phyloP scores from a whole-genome alignment of 1,140 invertebrate genomes.

The Drosophila kikkawai region DNA sequence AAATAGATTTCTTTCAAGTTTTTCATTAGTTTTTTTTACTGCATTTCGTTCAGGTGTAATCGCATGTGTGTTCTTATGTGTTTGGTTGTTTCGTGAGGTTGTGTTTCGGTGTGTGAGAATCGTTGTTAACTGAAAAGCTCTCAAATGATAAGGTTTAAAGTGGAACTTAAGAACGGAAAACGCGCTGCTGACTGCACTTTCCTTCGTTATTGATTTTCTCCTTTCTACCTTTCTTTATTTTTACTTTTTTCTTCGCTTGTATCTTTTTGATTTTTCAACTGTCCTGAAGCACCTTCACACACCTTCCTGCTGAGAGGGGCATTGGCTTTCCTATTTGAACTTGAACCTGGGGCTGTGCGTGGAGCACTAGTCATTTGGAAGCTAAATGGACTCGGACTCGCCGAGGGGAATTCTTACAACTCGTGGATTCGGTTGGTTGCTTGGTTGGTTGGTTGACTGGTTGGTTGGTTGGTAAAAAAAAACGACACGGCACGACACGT shows the following conservation, averaged over 20 bases:
- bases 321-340: slow-evolving; percentile 42
- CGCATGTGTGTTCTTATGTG: slow-evolving; percentile 41
- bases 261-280: slow-evolving; percentile 14
- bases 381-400: slow-evolving; percentile 35
- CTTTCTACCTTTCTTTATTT: slow-evolving; percentile 9
- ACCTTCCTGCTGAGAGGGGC: slow-evolving; percentile 36
- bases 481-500: slow-evolving; percentile 85
- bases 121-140: slow-evolving; percentile 65
- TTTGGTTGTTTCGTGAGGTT: slow-evolving; percentile 36
- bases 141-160: slow-evolving; percentile 67
- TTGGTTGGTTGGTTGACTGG: slow-evolving; percentile 35
- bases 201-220: slow-evolving; percentile 39
- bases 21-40: slow-evolving; percentile 34
- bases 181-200: slow-evolving; percentile 69
- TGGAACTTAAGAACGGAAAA: slow-evolving; percentile 52
- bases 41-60: slow-evolving; percentile 45
- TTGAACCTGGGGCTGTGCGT: slow-evolving; percentile 54
- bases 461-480: slow-evolving; percentile 66
- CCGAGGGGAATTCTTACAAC: slow-evolving; percentile 24
- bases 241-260: slow-evolving; percentile 10
- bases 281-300: slow-evolving; percentile 55
- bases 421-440: slow-evolving; percentile 24
- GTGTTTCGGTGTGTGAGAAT: slow-evolving; percentile 40
- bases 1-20: slow-evolving; percentile 26
- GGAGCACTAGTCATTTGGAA: slow-evolving; percentile 44